phyloP scores from a whole-genome alignment of 1,140 invertebrate species.

The Chironomus striatipennis region DNA sequence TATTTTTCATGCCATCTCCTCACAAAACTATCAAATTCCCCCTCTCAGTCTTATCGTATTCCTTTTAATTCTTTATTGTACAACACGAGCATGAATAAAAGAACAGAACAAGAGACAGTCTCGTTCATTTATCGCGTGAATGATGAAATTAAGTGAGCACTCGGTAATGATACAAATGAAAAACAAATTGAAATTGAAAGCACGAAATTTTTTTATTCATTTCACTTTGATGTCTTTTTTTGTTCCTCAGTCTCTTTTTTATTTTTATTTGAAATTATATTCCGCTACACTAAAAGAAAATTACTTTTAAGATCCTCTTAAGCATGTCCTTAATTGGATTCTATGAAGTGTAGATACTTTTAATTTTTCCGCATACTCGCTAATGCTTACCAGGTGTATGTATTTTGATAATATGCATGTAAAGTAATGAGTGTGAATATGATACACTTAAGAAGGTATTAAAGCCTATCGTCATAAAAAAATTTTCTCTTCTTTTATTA shows the following conservation, averaged over 20 bases:
- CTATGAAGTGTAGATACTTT: neutral
- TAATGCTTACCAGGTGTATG: too few species aligned
- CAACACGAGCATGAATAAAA: too few species aligned
- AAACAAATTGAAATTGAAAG: neutral
- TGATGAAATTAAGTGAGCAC: too few species aligned
- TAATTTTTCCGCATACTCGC: too few species aligned
- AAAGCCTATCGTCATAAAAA: neutral
- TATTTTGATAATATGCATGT: neutral
- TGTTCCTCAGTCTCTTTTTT: neutral
- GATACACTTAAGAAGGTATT: neutral
- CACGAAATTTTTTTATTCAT: too few species aligned
- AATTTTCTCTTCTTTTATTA: neutral
- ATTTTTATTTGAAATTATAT: neutral
- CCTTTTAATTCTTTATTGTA: too few species aligned
- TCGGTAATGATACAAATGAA: neutral
- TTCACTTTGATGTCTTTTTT: neutral
- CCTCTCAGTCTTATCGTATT: too few species aligned
- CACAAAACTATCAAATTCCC: too few species aligned
- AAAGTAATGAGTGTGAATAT: conserved; percentile 1
- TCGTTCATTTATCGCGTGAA: too few species aligned
- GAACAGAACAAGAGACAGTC: too few species aligned
- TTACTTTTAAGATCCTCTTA: conserved; percentile 5
- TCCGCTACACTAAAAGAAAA: neutral
- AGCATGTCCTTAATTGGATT: neutral
- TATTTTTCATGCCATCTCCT: too few species aligned